Base-by-base conservation (phyloP, 2,113 vertebrate species). In the Vimba vimba region DNA sequence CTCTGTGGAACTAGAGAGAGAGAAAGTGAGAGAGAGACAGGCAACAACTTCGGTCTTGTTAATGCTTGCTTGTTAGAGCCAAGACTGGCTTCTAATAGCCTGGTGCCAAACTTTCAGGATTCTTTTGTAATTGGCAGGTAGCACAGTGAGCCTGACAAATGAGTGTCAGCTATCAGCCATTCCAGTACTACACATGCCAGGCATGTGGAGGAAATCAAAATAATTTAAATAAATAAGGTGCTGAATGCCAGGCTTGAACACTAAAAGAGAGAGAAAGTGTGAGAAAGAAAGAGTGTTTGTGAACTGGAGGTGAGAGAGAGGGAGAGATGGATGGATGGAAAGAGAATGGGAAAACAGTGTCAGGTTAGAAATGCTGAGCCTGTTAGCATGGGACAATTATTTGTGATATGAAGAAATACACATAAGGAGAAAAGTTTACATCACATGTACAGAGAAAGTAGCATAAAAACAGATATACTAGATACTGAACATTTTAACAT, bases 221-320 rank as follows among this genome's bases (percentile, higher is more conserved):
- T 94, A 94, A 95, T 95, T 95, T 93, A 92, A 95, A 94, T 94
- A 93, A 95, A 95, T 94, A 94, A 94, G 93, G 91, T 91, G 92
- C 92, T 84, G 93, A 93, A 91, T 76, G 89, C 87, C 77, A 33
- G 91, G 92, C 84, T 91, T 86, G 85, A 78, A 83, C 91, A 92
- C 89, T 91, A 86, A 47, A 80, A 73, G 55, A 71, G 66, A 62
- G 45, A 60, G 55, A 57, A 62, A 77, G 47, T 30, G 80, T 43
- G 36, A 43, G 19, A 30, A 36, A 55, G 47, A 86, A 78, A 83
- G 50, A 25, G 11, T 23, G 23, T 64, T 39, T 12, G 43, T 47
- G 36, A 30, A 33, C 83, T 9, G n/a, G 79, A 47, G 78, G 81
- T 6, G 1, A 85, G 79, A 82, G 62, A 66, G 57, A 30, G 6